Evolutionary conservation across 35 echinoderm and acorn worm genomes (phyloP).

Genomic region (Holothuria glaberrima): DNA sequence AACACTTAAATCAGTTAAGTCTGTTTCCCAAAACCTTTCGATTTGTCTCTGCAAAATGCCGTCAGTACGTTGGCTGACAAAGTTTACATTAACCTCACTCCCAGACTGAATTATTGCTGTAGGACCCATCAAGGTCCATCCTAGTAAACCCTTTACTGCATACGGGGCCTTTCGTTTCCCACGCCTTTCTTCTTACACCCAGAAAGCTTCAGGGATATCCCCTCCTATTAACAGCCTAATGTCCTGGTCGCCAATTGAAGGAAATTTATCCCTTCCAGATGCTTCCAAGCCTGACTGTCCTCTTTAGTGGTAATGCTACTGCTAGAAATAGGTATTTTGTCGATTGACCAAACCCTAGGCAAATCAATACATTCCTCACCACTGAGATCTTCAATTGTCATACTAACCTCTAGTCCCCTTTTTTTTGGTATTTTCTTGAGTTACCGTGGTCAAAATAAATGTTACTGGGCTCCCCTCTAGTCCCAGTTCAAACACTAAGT

Average conservation of each 20-base stretch:
- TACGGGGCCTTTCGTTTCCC: conserved; percentile 54
- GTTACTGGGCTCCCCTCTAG: conserved; percentile 25
- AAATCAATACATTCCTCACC: conserved; percentile 28
- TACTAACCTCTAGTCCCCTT: conserved; percentile 9
- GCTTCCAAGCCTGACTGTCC: conserved; percentile 48
- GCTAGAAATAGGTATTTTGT: conserved; percentile 49
- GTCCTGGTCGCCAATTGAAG: conserved; percentile 7
- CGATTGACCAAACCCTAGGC: conserved; percentile 55
- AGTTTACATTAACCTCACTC: not conserved
- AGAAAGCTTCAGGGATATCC: conserved; percentile 50
- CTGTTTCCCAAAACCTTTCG: not conserved
- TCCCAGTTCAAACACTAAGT: conserved; percentile 32
- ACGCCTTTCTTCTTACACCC: conserved; percentile 49
- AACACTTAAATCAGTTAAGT: not conserved
- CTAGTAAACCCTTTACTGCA: conserved; percentile 29
- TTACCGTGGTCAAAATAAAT: conserved; percentile 58
- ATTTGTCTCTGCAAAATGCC: not conserved
- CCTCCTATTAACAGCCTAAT: conserved; percentile 55
- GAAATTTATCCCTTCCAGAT: conserved; percentile 39
- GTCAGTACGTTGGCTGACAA: not conserved
- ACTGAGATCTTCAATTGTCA: conserved; percentile 47
- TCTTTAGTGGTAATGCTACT: conserved; percentile 24
- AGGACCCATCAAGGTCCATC: conserved; percentile 53
- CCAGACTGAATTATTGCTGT: not conserved
- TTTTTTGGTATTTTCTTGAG: conserved; percentile 42